Evolutionary conservation across 1,140 invertebrate species (phyloP).

Genomic region (Psilanteris sp.): DNA sequence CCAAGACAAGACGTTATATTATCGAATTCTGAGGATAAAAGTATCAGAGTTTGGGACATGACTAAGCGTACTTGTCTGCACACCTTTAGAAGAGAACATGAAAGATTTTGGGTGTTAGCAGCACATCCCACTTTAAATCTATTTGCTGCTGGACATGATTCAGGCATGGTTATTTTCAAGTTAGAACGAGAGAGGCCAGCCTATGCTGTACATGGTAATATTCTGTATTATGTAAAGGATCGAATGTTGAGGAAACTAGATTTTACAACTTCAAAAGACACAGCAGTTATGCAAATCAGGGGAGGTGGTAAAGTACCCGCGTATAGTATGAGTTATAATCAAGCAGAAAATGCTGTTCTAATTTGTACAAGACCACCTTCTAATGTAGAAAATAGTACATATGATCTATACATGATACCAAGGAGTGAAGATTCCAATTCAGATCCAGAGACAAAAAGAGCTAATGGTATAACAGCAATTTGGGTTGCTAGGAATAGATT

Average conservation of each 20-base stretch:
- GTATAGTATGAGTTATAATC: conserved; percentile 97
- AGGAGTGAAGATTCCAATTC: conserved; percentile 81
- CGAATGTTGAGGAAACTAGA: conserved; percentile 94
- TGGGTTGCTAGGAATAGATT: conserved; percentile 99
- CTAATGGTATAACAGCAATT: conserved; percentile 94
- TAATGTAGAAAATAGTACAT: conserved; percentile 94
- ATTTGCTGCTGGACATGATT: conserved; percentile 97
- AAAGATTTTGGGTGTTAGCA: conserved; percentile 97
- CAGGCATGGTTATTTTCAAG: conserved; percentile 91
- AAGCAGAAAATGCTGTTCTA: conserved; percentile 94
- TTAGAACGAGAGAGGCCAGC: conserved; percentile 97
- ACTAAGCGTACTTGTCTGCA: conserved; percentile 97
- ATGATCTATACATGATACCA: conserved; percentile 95
- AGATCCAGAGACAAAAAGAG: conserved; percentile 89
- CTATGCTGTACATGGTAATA: conserved; percentile 95
- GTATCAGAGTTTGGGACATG: conserved; percentile 99
- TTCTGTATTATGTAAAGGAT: conserved; percentile 98
- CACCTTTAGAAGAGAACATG: conserved; percentile 96
- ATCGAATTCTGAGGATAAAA: conserved; percentile 99
- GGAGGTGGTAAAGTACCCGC: conserved; percentile 86
- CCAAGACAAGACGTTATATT: conserved; percentile 97
- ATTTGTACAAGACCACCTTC: conserved; percentile 87
- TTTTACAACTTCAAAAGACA: conserved; percentile 95
- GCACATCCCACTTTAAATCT: conserved; percentile 93
- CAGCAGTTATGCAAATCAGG: conserved; percentile 95